Percentiles rank a stretch among this genome's conserved stretches.
These are phyloP conservation scores for Isaurus tuberculatus DNA, from an alignment of 92 coral and sea anemone species.

Conservation along the genomic window DNA sequence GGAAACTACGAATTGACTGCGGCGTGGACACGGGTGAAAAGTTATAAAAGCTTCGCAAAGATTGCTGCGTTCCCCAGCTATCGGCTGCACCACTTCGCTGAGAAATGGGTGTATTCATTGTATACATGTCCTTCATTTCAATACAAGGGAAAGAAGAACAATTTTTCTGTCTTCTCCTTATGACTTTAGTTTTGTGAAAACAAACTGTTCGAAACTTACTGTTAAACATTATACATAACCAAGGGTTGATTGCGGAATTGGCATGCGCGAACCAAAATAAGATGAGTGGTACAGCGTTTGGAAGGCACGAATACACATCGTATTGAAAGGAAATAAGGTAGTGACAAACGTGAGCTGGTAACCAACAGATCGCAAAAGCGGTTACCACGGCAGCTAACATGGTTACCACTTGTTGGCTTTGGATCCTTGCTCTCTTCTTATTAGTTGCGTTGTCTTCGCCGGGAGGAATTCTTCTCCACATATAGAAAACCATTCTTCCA, in stretches of 20 bases:
- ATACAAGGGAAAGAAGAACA: neutral
- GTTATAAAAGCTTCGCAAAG: neutral
- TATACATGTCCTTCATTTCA: slow-evolving; percentile 10
- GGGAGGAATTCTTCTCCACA: slow-evolving; percentile 43
- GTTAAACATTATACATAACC: slow-evolving; percentile 37
- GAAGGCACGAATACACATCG: slow-evolving; percentile 42
- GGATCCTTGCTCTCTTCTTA: slow-evolving; percentile 17
- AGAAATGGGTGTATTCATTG: slow-evolving; percentile 29
- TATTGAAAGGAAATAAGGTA: slow-evolving; percentile 37
- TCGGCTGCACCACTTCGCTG: slow-evolving; percentile 11
- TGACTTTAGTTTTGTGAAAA: neutral
- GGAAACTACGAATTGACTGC: slow-evolving; percentile 5
- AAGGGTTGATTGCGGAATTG: slow-evolving; percentile 42
- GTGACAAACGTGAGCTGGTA: slow-evolving; percentile 40
- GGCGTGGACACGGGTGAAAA: slow-evolving; percentile 4
- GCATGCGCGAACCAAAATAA: slow-evolving; percentile 45
- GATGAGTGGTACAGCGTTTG: neutral
- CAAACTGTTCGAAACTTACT: slow-evolving; percentile 24
- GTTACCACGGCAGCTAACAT: slow-evolving; percentile 48
- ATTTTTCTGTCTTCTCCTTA: neutral
- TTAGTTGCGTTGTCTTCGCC: slow-evolving; percentile 35
- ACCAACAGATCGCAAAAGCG: slow-evolving; percentile 36
- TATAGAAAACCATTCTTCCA: slow-evolving; percentile 29
- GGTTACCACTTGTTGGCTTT: slow-evolving; percentile 23
- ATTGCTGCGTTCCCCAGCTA: neutral